Evolutionary conservation across 2,113 vertebrate species (phyloP).

Genomic region (Lophochroa leadbeateri): DNA sequence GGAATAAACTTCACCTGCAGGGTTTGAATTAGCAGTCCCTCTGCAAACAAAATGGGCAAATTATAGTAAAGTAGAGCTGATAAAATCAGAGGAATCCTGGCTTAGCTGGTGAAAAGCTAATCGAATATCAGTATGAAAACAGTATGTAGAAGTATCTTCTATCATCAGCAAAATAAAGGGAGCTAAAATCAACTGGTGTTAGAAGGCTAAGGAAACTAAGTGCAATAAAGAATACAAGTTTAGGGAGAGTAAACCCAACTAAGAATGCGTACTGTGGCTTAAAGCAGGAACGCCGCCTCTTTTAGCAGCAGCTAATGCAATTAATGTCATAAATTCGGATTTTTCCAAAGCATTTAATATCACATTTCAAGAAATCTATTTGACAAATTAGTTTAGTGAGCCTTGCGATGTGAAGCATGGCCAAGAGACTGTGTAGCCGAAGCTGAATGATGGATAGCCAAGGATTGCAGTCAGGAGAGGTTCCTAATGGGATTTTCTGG

Average conservation of each 20-base stretch:
- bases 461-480: conserved; percentile 1
- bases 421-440: neutral
- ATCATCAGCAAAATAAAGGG: conserved; percentile 48
- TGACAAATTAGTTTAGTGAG: conserved; percentile 41
- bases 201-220: conserved; percentile 16
- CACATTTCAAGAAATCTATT: conserved; percentile 39
- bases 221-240: neutral
- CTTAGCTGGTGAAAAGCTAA: conserved; percentile 46
- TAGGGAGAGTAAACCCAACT: neutral
- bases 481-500: conserved; percentile 40
- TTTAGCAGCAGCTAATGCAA: conserved; percentile 25
- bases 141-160: conserved; percentile 45
- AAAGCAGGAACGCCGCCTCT: neutral
- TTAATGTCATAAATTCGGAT: conserved; percentile 24
- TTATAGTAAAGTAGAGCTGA: conserved; percentile 1
- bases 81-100: neutral
- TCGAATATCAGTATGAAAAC: conserved; percentile 33
- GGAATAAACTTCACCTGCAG: neutral
- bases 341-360: conserved; percentile 31
- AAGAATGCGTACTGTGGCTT: neutral
- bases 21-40: conserved; percentile 31
- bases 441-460: conserved; percentile 50
- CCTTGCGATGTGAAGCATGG: neutral
- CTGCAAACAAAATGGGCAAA: neutral
- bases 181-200: conserved; percentile 32